Evolutionary conservation across 2,888 invertebrate genomes (phyloP).

Genomic region (Pedicia rivosa): DNA sequence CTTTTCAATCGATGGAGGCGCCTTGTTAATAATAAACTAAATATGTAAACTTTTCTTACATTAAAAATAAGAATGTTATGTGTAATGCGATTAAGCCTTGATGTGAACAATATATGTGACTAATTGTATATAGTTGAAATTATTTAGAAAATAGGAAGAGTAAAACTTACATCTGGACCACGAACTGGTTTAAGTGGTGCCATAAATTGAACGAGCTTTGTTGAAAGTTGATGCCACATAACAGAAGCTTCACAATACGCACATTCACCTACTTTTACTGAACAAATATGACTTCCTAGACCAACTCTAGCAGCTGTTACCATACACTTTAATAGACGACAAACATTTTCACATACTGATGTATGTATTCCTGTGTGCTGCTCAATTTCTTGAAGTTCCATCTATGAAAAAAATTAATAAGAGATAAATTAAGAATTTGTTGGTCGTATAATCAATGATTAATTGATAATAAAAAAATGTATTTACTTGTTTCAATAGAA

Average conservation of each 20-base stretch:
- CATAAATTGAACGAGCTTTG: conserved; percentile 63
- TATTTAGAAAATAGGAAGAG: not conserved
- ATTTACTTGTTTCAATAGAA: conserved; percentile 89
- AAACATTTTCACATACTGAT: conserved; percentile 55
- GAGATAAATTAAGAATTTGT: not conserved
- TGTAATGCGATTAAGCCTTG: not conserved
- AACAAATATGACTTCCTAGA: conserved; percentile 40
- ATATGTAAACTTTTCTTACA: too few relatives aligned
- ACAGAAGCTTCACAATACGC: conserved; percentile 84
- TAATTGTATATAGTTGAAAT: conserved; percentile 2
- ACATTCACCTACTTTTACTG: conserved; percentile 50
- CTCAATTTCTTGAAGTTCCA: conserved; percentile 50
- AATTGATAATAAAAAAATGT: too few relatives aligned
- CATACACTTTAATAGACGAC: conserved; percentile 58
- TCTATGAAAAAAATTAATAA: not conserved
- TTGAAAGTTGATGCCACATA: conserved; percentile 85
- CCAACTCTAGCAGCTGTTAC: conserved; percentile 58
- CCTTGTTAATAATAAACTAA: too few relatives aligned
- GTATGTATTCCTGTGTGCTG: conserved; percentile 65
- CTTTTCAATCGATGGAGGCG: too few relatives aligned
- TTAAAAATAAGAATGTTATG: too few relatives aligned
- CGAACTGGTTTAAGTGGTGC: conserved; percentile 57
- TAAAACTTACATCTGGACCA: conserved; percentile 52
- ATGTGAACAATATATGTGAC: not conserved
- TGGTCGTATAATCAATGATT: too few relatives aligned